Conservation (phyloP, 2,113 vertebrate genomes). For the Antigone vipio region DNA sequence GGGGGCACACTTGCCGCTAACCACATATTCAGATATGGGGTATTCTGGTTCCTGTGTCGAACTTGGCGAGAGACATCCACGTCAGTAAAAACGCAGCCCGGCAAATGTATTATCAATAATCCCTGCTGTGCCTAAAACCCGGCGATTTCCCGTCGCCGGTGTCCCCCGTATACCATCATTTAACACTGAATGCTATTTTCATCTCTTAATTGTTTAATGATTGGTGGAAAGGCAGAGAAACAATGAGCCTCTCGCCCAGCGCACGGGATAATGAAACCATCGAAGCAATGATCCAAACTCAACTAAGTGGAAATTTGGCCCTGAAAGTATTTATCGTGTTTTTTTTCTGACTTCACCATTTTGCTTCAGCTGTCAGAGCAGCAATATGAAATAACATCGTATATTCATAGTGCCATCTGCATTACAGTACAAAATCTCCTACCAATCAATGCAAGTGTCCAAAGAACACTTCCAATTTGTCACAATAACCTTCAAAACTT, state of each 20-base stretch:
- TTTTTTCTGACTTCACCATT: neutral
- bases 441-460: constrained; percentile 12
- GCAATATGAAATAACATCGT: neutral
- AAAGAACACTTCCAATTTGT: constrained; percentile 30
- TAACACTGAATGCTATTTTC: neutral
- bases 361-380: constrained; percentile 24
- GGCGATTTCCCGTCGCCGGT: fast-evolving
- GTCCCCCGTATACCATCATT: neutral
- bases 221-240: neutral
- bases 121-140: fast-evolving
- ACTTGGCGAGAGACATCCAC: neutral
- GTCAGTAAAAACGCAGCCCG: neutral
- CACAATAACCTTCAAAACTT: constrained; percentile 48
- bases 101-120: neutral
- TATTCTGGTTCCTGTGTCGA: neutral
- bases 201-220: constrained; percentile 1
- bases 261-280: neutral
- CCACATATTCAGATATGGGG: fast-evolving
- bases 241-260: neutral
- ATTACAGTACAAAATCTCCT: constrained; percentile 10
- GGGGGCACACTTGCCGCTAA: neutral
- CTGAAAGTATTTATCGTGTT: neutral
- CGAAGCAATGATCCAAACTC: neutral
- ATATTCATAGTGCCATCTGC: constrained; percentile 31
- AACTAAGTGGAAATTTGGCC: neutral